Conservation (phyloP, 2,888 invertebrate genomes). For the Diplazon laetatorius region DNA sequence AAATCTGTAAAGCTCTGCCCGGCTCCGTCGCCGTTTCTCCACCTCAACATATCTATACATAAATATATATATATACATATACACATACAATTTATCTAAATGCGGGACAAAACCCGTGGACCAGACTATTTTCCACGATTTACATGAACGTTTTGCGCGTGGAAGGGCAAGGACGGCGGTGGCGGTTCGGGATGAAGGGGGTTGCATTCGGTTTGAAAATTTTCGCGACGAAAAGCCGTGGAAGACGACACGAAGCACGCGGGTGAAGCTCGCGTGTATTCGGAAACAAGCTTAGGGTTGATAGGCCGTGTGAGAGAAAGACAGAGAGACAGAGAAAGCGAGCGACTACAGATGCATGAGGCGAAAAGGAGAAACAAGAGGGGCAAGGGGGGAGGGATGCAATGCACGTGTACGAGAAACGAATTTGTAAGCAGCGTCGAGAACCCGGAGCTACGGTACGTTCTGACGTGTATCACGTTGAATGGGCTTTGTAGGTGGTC, state of each 20-base stretch:
- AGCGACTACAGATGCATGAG: neutral
- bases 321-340: neutral
- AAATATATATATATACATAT: no score
- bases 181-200: no score
- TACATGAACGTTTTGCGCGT: slow-evolving; percentile 33
- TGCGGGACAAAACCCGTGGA: neutral
- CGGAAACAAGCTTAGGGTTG: slow-evolving; percentile 38
- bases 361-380: slow-evolving; percentile 17
- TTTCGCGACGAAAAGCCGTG: neutral
- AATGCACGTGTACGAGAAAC: slow-evolving; percentile 49
- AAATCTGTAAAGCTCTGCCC: slow-evolving; percentile 31
- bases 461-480: slow-evolving; percentile 53
- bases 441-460: slow-evolving; percentile 29
- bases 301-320: slow-evolving; percentile 17
- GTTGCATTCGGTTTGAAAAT: slow-evolving; percentile 16
- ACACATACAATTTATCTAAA: no score
- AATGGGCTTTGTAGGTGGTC: slow-evolving; percentile 50
- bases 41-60: no score
- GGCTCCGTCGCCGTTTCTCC: slow-evolving; percentile 12
- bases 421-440: slow-evolving; percentile 52
- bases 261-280: slow-evolving; percentile 20
- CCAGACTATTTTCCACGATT: slow-evolving; percentile 39
- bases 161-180: no score
- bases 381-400: no score
- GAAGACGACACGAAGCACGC: neutral